phyloP scores from a whole-genome alignment of 2,797 vertebrate species.

The Taeniopygia guttata region DNA sequence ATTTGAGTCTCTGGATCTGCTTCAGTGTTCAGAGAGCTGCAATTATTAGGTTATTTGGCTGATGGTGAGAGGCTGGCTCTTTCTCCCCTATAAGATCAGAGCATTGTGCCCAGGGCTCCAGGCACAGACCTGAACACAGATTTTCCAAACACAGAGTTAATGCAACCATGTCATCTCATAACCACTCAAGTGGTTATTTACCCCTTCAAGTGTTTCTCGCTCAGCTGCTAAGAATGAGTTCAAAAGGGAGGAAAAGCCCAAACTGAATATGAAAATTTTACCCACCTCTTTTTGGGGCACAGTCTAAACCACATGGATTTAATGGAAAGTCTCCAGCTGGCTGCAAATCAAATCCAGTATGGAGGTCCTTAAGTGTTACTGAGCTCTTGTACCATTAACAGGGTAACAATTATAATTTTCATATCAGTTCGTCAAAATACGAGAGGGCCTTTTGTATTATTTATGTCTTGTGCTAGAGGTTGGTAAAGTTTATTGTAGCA shows the following conservation, averaged over 20 bases:
- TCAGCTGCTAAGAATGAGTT: background rate
- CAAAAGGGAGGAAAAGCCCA: constrained; percentile 2
- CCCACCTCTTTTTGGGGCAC: background rate
- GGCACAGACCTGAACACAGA: constrained; percentile 1
- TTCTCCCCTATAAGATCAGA: background rate
- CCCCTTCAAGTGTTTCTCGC: background rate
- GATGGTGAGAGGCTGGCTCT: background rate
- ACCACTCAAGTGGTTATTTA: constrained; percentile 31
- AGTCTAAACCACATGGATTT: background rate
- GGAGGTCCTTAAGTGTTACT: constrained; percentile 22
- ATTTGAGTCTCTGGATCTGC: background rate
- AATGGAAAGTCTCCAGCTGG: constrained; percentile 27
- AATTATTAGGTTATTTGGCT: background rate
- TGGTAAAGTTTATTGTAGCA: constrained; percentile 28
- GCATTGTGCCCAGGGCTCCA: background rate
- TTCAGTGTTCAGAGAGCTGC: background rate
- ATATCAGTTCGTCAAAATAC: background rate
- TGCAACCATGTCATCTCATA: constrained; percentile 28
- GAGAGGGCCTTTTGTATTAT: constrained; percentile 15
- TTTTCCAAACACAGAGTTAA: constrained; percentile 28
- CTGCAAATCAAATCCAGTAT: background rate
- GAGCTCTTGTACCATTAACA: background rate
- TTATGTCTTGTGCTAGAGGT: background rate
- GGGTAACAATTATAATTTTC: background rate
- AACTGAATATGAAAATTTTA: background rate